phyloP scores from a whole-genome alignment of 2,888 invertebrate species.

The Sminthurinus aureus region DNA sequence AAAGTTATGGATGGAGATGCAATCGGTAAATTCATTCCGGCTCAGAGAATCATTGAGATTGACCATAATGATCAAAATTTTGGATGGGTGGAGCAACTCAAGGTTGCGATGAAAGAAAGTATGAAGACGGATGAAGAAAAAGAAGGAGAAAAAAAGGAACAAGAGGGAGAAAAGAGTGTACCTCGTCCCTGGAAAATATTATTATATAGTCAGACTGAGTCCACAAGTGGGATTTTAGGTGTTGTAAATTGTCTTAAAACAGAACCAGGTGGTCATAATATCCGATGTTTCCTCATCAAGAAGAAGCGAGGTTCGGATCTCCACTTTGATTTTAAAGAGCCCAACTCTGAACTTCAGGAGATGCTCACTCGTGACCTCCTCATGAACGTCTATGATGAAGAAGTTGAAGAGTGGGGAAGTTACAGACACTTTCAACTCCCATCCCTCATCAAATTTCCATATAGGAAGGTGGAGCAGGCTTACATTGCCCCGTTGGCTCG shows the following conservation, averaged over 20 bases:
- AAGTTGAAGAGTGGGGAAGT: conserved; percentile 75
- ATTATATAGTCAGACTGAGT: conserved; percentile 57
- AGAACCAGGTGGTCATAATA: conserved; percentile 64
- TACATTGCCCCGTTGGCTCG: conserved; percentile 93
- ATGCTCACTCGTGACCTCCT: conserved; percentile 33
- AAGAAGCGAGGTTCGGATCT: background rate
- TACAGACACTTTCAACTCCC: conserved; percentile 73
- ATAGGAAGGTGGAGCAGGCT: conserved; percentile 65
- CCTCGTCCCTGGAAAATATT: conserved; percentile 11
- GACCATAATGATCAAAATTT: conserved; percentile 73
- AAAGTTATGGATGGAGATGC: conserved; percentile 57
- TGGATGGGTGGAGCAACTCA: conserved; percentile 82
- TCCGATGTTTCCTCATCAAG: conserved; percentile 61
- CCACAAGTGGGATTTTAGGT: conserved; percentile 66
- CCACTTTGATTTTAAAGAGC: background rate
- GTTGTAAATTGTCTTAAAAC: conserved; percentile 67
- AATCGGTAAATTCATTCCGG: too few species aligned
- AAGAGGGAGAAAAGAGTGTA: background rate
- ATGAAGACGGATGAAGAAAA: too few species aligned
- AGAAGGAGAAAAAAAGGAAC: too few species aligned
- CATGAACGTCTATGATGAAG: conserved; percentile 40
- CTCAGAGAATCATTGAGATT: too few species aligned
- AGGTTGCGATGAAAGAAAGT: conserved; percentile 75
- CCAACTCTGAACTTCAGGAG: background rate
- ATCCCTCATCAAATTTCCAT: background rate